Evolutionary conservation across 2,797 vertebrate genomes (phyloP), one percentile per base, ranked within the genome.

Genomic region (Onychomys leucogaster): DNA sequence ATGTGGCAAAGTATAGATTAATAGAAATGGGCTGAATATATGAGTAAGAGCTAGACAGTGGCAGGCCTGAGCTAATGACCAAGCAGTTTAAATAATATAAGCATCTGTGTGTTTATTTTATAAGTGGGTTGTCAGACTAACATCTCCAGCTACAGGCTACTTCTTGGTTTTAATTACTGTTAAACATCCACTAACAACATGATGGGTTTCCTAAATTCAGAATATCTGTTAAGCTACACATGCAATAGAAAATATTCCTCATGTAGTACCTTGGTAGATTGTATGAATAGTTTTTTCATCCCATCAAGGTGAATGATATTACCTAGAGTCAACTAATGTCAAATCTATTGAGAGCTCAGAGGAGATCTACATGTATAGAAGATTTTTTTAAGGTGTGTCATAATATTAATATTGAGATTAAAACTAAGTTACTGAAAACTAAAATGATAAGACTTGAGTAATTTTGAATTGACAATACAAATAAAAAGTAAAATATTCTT

Each of bases 381-480:
- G 55, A 69, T 55, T 90, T 84, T 86, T 84, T 86, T 49, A 14
- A n/a, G 85, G 57, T 93, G 12, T 75, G 17, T 90, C 7, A 71
- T 89, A 63, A 67, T 89, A 61, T 81, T 92, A 80, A 69, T 61
- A 75, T 65, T 90, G 55, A 93, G 2, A 82, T 88, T 82, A 75
- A 85, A 83, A 90, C 4, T 49, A 91, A 95, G 17, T 91, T 80
- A n/a, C 67, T 92, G 57, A 2, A 84, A 94, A 65, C 57, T 87
- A 84, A 86, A 82, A 92, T n/a, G 63, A 88, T 90, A 78, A 94
- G 23, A 11, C 17, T n/a, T 78, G 4, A 9, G 78, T 90, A 96
- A 93, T 86, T 89, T 94, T 69, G n/a, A 84, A 49, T 65, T 67
- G 34, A 52, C 34, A 94, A 69, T 90, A 94, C 86, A 94, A 91